Evolutionary conservation across 2,888 invertebrate genomes (phyloP).

Genomic region (Homarus gammarus): DNA sequence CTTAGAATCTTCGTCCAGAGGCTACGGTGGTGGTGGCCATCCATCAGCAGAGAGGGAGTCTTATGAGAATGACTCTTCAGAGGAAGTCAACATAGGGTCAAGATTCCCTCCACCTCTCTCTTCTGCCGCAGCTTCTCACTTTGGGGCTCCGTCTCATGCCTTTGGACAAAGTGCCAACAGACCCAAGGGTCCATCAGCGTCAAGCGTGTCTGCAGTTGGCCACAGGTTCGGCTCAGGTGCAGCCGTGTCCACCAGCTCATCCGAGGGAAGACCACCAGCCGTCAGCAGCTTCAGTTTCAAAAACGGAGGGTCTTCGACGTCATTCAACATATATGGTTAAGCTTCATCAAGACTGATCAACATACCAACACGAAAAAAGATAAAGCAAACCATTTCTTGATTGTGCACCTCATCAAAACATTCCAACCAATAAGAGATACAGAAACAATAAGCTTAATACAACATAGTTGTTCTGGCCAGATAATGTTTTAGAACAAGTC

Average conservation of each 20-base stretch:
- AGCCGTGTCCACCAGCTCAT: background rate
- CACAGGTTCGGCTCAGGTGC: background rate
- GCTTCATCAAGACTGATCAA: too few relatives aligned
- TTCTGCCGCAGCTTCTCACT: background rate
- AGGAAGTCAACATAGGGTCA: background rate
- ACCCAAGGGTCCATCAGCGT: background rate
- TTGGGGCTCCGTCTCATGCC: background rate
- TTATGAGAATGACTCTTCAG: background rate
- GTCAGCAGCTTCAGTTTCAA: constrained; percentile 60
- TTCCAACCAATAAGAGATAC: too few relatives aligned
- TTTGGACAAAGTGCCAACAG: background rate
- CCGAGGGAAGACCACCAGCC: background rate
- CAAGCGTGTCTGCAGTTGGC: background rate
- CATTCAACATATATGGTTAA: constrained; percentile 72
- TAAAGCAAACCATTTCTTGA: too few relatives aligned
- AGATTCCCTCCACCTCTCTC: background rate
- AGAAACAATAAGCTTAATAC: too few relatives aligned
- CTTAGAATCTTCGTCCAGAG: too few relatives aligned
- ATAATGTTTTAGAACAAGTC: too few relatives aligned
- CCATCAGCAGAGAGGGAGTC: background rate
- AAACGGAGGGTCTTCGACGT: constrained; percentile 49
- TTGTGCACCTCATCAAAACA: too few relatives aligned
- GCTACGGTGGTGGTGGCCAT: too few relatives aligned
- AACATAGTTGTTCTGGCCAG: too few relatives aligned
- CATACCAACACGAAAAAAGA: too few relatives aligned